Percentiles rank a stretch among this genome's conserved stretches.
phyloP scores from a whole-genome alignment of 2,113 vertebrate species.

The Leptocoma aspasia region DNA sequence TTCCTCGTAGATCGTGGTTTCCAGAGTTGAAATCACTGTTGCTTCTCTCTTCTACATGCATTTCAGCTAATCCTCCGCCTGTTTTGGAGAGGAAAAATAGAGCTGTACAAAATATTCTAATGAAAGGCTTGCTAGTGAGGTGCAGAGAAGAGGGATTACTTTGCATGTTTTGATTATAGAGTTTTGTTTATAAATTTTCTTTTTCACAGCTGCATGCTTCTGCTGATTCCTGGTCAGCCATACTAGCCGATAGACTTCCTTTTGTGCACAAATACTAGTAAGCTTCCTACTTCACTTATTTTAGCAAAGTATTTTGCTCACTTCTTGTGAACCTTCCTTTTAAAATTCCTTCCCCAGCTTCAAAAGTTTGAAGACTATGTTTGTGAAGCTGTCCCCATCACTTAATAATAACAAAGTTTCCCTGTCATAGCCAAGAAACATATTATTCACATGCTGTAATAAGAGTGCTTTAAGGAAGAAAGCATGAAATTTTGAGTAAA shows the following conservation, averaged over 20 bases:
- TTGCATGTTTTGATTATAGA: fast-evolving
- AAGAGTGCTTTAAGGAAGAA: neutral
- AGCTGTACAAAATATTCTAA: neutral
- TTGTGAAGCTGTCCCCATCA: neutral
- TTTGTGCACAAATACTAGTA: neutral
- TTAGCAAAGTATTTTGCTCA: neutral
- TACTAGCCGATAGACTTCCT: neutral
- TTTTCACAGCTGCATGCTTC: neutral
- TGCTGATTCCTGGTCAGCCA: neutral
- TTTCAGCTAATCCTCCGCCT: neutral
- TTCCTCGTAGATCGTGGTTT: neutral
- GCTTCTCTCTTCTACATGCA: fast-evolving
- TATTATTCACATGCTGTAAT: neutral
- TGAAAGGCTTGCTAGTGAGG: neutral
- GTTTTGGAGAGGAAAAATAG: neutral
- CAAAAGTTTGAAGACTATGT: neutral
- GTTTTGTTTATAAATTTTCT: neutral
- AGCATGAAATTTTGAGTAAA: neutral
- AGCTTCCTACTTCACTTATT: neutral
- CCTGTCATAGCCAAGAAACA: neutral
- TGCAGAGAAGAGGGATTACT: neutral
- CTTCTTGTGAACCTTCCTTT: neutral
- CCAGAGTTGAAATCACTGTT: neutral
- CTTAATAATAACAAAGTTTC: neutral
- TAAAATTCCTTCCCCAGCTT: neutral